A percentile compares a stretch with the other conserved stretches of the same genome.
Conservation (phyloP, 2,797 vertebrate species). For the Threskiornis aethiopicus region DNA sequence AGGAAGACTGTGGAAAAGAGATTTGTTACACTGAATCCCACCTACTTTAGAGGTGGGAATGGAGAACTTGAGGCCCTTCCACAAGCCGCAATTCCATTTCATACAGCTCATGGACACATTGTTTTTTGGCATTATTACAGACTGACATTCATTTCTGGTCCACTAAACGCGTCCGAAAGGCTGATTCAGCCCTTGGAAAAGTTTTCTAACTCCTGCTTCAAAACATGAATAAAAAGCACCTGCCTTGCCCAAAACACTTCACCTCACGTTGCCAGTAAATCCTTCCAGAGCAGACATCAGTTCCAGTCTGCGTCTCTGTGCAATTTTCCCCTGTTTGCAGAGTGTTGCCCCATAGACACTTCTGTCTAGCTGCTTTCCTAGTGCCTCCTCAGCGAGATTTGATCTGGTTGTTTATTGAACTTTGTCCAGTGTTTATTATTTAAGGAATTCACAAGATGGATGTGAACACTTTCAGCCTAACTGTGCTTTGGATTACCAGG, state of each 20-base stretch:
- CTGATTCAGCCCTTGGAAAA: conserved; percentile 32
- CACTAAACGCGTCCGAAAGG: not conserved
- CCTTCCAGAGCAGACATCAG: not conserved
- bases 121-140: not conserved
- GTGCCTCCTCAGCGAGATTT: not conserved
- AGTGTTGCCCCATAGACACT: not conserved
- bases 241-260: not conserved
- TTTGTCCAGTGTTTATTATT: conserved; percentile 36
- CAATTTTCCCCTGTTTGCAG: not conserved
- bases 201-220: not conserved
- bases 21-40: not conserved
- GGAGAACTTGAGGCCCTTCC: not conserved
- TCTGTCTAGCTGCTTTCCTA: not conserved
- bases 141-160: not conserved
- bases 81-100: not conserved
- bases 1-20: not conserved
- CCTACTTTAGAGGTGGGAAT: not conserved
- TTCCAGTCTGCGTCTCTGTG: not conserved
- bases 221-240: not conserved
- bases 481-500: not conserved
- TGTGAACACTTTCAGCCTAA: conserved; percentile 4
- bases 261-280: not conserved
- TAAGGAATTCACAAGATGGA: conserved; percentile 32
- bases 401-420: conserved; percentile 19
- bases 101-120: not conserved